These are phyloP conservation scores for Gila orcuttii DNA, from an alignment of 2,113 vertebrate species.

Conservation along the genomic window DNA sequence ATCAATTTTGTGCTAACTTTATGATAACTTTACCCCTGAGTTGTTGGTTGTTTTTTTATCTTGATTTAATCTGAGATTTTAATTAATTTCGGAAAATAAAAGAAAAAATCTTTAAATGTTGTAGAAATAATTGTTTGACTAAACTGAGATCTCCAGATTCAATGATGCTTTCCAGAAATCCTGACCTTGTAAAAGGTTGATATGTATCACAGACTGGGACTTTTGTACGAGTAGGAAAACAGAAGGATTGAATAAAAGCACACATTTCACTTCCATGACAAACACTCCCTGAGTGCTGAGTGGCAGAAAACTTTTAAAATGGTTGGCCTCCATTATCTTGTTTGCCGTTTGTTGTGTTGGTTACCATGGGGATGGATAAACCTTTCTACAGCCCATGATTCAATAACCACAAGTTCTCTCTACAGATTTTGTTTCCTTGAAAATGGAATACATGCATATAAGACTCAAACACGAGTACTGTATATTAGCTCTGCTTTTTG, in stretches of 20 bases:
- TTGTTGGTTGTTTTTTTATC: no score
- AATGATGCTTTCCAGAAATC: conserved; percentile 27
- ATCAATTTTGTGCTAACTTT: not conserved
- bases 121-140: not conserved
- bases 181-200: conserved; percentile 58
- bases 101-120: not conserved
- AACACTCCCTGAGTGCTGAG: conserved; percentile 51
- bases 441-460: not conserved
- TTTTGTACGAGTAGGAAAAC: conserved; percentile 63
- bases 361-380: conserved; percentile 66
- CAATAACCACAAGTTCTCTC: conserved; percentile 50
- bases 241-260: conserved; percentile 61
- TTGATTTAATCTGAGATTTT: not conserved
- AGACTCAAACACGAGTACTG: not conserved
- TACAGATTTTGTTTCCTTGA: conserved; percentile 31
- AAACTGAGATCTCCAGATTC: not conserved
- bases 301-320: conserved; percentile 64
- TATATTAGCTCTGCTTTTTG: not conserved
- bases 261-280: conserved; percentile 58
- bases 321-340: conserved; percentile 60
- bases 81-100: not conserved
- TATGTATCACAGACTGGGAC: conserved; percentile 64
- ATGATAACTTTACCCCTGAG: not conserved
- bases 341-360: conserved; percentile 70
- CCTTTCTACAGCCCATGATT: conserved; percentile 48